Evolutionary conservation across 1,140 invertebrate species (phyloP).

Genomic region (Nixonia krombeini): DNA sequence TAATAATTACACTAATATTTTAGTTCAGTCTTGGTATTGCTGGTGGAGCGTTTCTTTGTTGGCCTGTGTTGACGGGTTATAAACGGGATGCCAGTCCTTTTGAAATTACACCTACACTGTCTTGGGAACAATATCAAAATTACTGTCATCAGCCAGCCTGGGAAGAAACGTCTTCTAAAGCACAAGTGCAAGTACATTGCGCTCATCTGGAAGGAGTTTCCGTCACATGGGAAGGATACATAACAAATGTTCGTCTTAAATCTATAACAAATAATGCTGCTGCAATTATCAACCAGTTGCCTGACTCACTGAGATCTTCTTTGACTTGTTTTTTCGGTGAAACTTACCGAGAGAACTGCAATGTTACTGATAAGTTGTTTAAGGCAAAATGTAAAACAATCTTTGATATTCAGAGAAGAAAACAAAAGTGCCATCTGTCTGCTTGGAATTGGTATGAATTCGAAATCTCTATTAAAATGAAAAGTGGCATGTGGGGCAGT

Average conservation of each 20-base stretch:
- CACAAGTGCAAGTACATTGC: slow-evolving; percentile 79
- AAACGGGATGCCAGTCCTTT: slow-evolving; percentile 50
- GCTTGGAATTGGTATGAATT: slow-evolving; percentile 80
- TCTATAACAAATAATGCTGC: slow-evolving; percentile 76
- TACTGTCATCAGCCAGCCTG: slow-evolving; percentile 80
- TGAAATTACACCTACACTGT: slow-evolving; percentile 59
- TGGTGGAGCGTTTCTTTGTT: slow-evolving; percentile 68
- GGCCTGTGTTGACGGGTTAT: slow-evolving; percentile 69
- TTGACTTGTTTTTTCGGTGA: slow-evolving; percentile 81
- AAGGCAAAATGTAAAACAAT: slow-evolving; percentile 73
- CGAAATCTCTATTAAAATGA: slow-evolving; percentile 80
- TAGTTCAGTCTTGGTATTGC: slow-evolving; percentile 59
- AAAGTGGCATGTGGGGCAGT: slow-evolving; percentile 76
- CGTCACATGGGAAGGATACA: slow-evolving; percentile 81
- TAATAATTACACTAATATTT: slow-evolving; percentile 20
- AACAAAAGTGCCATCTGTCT: slow-evolving; percentile 78
- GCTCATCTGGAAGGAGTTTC: slow-evolving; percentile 76
- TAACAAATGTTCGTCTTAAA: slow-evolving; percentile 77
- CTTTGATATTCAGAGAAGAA: slow-evolving; percentile 70
- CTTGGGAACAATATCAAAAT: slow-evolving; percentile 81
- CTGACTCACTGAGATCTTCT: slow-evolving; percentile 72
- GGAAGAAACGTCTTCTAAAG: slow-evolving; percentile 77
- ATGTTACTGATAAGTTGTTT: slow-evolving; percentile 62
- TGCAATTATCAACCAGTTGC: slow-evolving; percentile 74
- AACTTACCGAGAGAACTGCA: slow-evolving; percentile 73